These are phyloP conservation scores for Drosophila azteca DNA, from an alignment of 1,140 invertebrate genomes.

Conservation along the genomic window DNA sequence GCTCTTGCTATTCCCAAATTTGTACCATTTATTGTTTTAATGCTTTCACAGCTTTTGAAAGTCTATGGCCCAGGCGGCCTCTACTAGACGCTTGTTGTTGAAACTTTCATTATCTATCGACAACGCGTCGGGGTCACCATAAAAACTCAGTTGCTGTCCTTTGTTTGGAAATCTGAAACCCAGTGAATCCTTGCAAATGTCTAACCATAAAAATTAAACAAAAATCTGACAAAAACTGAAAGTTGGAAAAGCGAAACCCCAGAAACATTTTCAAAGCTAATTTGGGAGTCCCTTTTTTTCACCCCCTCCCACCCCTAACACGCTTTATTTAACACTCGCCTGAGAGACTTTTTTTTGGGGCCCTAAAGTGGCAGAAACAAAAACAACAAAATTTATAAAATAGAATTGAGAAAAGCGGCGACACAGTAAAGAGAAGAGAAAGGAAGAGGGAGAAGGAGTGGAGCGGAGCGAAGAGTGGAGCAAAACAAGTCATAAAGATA, in stretches of 20 bases:
- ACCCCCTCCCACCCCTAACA: too few species aligned
- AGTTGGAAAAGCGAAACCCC: slow-evolving; percentile 12
- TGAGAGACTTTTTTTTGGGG: too few species aligned
- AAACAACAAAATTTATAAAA: slow-evolving; percentile 53
- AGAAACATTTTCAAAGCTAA: slow-evolving; percentile 55
- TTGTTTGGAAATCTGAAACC: slow-evolving; percentile 35
- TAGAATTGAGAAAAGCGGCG: slow-evolving; percentile 46
- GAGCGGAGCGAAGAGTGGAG: slow-evolving; percentile 20
- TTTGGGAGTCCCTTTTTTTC: slow-evolving; percentile 33
- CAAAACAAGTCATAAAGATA: slow-evolving; percentile 82
- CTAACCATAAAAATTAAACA: slow-evolving; percentile 68
- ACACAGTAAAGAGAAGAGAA: slow-evolving; percentile 4
- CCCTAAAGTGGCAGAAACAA: slow-evolving; percentile 29
- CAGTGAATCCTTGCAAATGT: slow-evolving; percentile 4
- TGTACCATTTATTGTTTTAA: too few species aligned
- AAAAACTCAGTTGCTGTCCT: slow-evolving; percentile 5
- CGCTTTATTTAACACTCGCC: slow-evolving; percentile 65
- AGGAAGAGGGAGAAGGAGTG: slow-evolving; percentile 3
- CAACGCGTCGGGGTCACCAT: not conserved
- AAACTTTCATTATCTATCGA: slow-evolving; percentile 18
- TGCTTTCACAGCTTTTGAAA: not conserved
- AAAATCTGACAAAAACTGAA: slow-evolving; percentile 31
- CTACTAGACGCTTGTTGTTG: too few species aligned
- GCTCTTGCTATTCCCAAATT: too few species aligned
- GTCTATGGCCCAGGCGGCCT: too few species aligned